Evolutionary conservation across 2,113 vertebrate genomes (phyloP), one percentile per base, ranked within the genome.

Genomic region (Aplodontia rufa): DNA sequence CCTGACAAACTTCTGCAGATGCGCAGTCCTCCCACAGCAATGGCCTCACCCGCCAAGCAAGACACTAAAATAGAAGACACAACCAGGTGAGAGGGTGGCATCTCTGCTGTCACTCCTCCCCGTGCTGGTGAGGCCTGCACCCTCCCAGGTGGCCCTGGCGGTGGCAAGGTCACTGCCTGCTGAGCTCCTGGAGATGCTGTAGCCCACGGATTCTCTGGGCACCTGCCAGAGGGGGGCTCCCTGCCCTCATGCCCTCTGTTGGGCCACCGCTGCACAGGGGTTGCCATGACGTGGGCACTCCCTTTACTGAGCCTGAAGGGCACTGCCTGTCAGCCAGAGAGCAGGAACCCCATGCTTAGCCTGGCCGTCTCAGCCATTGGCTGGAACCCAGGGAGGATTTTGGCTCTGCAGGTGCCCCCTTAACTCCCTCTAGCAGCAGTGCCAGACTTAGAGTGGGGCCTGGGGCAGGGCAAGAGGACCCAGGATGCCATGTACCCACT

Each of bases 231-330:
- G 51, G 96, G 88, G 92, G 80, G 68, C 51, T n/a, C n/a, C n/a
- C n/a, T n/a, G 95, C 87, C 95, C 97, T 88, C 96, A 97, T 98
- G 98, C 98, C 98, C 98, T 97, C 98, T 98, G 98, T 98, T 94
- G 98, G 97, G 64, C 92, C 95, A 87, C 64, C 76, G 81, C 75
- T 94, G 97, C 93, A 93, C 64, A 96, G 94, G n/a, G 92, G 75
- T 74, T 98, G 98, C 98, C 98, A 98, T 98, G 98, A 98, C 98
- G 97, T 97, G 97, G 93, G 97, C 83, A 40, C 95, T 96, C 97
- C 97, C 96, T 97, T 94, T 90, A 97, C 89, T 96, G 96, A n/a
- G 97, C 93, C 98, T 95, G 98, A 96, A 97, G 97, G 98, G 98
- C 96, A 95, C 83, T 84, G 98, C 98, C 98, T 98, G 98, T 96